phyloP scores from a whole-genome alignment of 2,888 invertebrate genomes.

The Spodoptera picta region DNA sequence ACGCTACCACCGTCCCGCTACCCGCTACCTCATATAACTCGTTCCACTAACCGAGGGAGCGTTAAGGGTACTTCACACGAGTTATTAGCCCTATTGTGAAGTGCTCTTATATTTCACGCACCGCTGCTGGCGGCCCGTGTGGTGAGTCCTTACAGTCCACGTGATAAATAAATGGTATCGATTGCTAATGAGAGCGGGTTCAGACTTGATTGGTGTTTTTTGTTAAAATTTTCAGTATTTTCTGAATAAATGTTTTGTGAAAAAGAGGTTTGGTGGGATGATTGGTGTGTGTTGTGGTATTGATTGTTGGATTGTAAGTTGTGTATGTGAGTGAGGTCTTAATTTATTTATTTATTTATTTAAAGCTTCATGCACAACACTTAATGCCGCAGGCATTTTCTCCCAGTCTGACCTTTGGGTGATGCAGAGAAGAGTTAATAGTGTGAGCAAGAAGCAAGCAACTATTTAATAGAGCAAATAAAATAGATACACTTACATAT shows the following conservation, averaged over 20 bases:
- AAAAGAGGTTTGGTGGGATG: no score
- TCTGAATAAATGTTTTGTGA: background rate
- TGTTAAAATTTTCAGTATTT: constrained; percentile 1
- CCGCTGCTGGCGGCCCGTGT: constrained; percentile 69
- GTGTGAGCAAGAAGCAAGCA: no score
- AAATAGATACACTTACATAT: no score
- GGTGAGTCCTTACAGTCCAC: constrained; percentile 63
- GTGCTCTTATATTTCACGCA: constrained; percentile 81
- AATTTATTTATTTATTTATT: no score
- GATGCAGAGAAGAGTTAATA: no score
- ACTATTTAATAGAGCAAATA: no score
- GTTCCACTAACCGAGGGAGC: constrained; percentile 55
- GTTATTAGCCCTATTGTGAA: constrained; percentile 85
- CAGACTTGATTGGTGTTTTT: constrained; percentile 8
- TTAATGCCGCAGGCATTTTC: no score
- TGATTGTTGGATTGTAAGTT: no score
- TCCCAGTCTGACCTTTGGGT: no score
- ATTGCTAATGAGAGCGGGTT: constrained; percentile 52
- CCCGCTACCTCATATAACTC: constrained; percentile 51
- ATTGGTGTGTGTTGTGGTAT: no score
- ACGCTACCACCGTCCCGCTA: background rate
- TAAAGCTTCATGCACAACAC: no score
- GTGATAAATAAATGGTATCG: constrained; percentile 52
- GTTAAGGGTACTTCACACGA: constrained; percentile 84
- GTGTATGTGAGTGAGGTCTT: no score